phyloP scores from a whole-genome alignment of 2,888 invertebrate genomes.

The Neoaliturus tenellus region DNA sequence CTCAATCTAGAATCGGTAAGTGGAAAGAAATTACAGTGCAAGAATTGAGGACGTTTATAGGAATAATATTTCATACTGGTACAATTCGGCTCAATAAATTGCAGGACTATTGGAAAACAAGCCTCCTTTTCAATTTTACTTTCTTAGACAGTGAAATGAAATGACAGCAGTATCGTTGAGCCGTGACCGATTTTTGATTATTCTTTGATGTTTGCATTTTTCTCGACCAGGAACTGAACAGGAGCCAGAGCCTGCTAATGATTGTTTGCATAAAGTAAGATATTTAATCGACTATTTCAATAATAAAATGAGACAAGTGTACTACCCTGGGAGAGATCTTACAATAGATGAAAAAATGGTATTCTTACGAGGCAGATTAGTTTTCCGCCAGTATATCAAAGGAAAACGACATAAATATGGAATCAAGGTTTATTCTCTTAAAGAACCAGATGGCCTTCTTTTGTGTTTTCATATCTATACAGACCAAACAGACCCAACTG shows the following conservation, averaged over 20 bases:
- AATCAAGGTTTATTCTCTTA: not conserved
- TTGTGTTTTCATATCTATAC: not conserved
- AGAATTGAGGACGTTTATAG: not conserved
- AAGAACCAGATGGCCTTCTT: not conserved
- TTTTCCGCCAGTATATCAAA: no score
- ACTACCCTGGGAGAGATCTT: not conserved
- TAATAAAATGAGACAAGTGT: not conserved
- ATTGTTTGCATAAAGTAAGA: not conserved
- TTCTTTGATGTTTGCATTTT: not conserved
- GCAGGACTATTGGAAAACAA: not conserved
- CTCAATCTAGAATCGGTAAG: not conserved
- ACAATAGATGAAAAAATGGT: not conserved
- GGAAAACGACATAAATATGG: no score
- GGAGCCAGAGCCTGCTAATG: no score
- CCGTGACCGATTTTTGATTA: not conserved
- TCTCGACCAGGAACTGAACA: not conserved
- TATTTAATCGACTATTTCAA: not conserved
- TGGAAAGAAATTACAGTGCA: not conserved
- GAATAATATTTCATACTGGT: not conserved
- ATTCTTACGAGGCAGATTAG: not conserved
- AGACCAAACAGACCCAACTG: not conserved
- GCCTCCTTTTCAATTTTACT: not conserved
- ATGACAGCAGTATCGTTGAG: no score
- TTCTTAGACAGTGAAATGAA: not conserved
- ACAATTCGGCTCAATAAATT: not conserved